A percentile compares a stretch with the other conserved stretches of the same genome.
These are phyloP conservation scores for Fulmarus glacialis DNA, from an alignment of 2,113 vertebrate species.

Conservation along the genomic window DNA sequence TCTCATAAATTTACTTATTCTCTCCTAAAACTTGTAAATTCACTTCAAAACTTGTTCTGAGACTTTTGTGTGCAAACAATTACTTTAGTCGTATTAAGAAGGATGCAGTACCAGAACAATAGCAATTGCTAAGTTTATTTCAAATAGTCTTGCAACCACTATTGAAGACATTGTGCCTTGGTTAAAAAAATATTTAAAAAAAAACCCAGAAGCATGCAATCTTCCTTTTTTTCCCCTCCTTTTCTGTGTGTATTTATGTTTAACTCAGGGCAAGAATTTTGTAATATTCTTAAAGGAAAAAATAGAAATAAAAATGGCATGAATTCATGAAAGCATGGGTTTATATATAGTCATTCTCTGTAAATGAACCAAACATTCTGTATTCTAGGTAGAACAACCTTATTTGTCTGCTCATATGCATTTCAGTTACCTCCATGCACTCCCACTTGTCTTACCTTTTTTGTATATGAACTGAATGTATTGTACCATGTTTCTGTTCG, in stretches of 20 bases:
- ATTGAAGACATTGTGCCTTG: slow-evolving; percentile 62
- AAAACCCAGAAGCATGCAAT: slow-evolving; percentile 8
- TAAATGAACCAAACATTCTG: slow-evolving; percentile 30
- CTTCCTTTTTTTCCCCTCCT: background rate
- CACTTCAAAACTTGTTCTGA: slow-evolving; percentile 59
- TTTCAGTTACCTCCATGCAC: slow-evolving; percentile 4
- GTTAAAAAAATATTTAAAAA: slow-evolving; percentile 29
- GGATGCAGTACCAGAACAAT: slow-evolving; percentile 51
- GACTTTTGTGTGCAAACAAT: slow-evolving; percentile 55
- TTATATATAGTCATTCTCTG: slow-evolving; percentile 15
- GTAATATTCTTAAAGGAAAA: slow-evolving; percentile 53
- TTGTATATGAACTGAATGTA: background rate
- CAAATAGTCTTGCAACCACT: slow-evolving; percentile 26
- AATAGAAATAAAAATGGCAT: slow-evolving; percentile 44
- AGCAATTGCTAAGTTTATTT: slow-evolving; percentile 50
- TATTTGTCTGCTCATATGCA: background rate
- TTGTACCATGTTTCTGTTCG: background rate
- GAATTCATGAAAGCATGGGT: slow-evolving; percentile 51
- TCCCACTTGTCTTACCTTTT: background rate
- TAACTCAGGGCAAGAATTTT: slow-evolving; percentile 64
- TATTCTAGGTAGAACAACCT: slow-evolving; percentile 20
- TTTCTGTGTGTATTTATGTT: slow-evolving; percentile 57
- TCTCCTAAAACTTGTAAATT: slow-evolving; percentile 55
- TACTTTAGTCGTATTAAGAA: slow-evolving; percentile 47
- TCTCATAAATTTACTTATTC: slow-evolving; percentile 52